A percentile compares a stretch with the other conserved stretches of the same genome.
These are phyloP conservation scores for Ariolimax columbianus DNA, from an alignment of 2,888 invertebrate species.

Conservation along the genomic window DNA sequence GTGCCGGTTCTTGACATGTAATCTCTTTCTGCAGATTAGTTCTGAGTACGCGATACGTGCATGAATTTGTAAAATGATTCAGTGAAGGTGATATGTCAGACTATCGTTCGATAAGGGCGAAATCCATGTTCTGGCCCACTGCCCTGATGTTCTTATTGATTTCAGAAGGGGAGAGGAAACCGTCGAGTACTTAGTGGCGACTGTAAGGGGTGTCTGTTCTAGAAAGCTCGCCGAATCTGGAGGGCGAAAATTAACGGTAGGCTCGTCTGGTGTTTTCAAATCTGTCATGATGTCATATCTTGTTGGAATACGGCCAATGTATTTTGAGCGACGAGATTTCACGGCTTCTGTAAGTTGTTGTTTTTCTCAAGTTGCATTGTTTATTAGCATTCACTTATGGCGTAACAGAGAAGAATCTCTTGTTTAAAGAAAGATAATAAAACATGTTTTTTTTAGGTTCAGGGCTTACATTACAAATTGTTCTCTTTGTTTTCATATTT, in stretches of 20 bases:
- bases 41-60: background rate
- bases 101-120: conserved; percentile 13
- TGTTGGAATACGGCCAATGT: no score
- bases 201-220: background rate
- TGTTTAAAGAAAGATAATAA: no score
- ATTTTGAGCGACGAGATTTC: no score
- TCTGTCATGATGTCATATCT: no score
- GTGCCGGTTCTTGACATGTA: background rate
- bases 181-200: background rate
- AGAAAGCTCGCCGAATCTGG: background rate
- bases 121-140: conserved; percentile 16
- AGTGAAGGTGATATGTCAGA: background rate
- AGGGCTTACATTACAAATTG: no score
- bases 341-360: no score
- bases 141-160: conserved; percentile 10
- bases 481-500: no score
- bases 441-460: no score
- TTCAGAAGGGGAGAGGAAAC: background rate
- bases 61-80: background rate
- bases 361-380: no score
- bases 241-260: background rate
- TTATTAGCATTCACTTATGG: no score
- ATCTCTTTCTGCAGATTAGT: background rate
- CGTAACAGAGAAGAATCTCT: no score
- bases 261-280: background rate